A percentile compares a stretch with the other conserved stretches of the same genome.
Evolutionary conservation across 2,888 invertebrate genomes (phyloP).

Genomic region (Watsonalla cultraria): DNA sequence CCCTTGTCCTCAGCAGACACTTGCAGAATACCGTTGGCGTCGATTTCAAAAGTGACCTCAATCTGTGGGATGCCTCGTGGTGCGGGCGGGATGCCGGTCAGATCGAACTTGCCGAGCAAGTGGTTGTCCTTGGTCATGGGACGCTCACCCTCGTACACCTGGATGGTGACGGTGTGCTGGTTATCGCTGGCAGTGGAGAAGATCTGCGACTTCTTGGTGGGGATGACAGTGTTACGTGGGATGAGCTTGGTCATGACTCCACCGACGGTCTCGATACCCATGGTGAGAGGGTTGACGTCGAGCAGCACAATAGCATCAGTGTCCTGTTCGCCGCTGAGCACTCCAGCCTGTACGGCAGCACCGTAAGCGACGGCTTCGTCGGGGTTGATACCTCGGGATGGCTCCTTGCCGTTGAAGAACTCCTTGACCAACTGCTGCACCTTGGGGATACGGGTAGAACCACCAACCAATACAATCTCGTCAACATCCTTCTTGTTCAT

Average conservation of each 20-base stretch:
- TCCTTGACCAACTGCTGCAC: slow-evolving; percentile 95
- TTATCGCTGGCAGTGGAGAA: slow-evolving; percentile 99
- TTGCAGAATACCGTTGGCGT: slow-evolving; percentile 95
- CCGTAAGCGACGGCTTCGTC: slow-evolving; percentile 99
- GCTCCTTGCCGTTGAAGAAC: slow-evolving; percentile 98
- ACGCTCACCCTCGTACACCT: slow-evolving; percentile 99
- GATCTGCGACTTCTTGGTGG: slow-evolving; percentile 99
- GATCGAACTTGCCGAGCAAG: slow-evolving; percentile 97
- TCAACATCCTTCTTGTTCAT: slow-evolving; percentile 99
- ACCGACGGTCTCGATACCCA: slow-evolving; percentile 99
- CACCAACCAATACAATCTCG: slow-evolving; percentile 99
- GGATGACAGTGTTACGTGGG: slow-evolving; percentile 98
- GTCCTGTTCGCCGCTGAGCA: slow-evolving; percentile 97
- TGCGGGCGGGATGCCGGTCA: slow-evolving; percentile 97
- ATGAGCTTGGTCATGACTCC: slow-evolving; percentile 99
- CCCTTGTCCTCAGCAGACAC: slow-evolving; percentile 99
- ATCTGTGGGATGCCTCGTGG: slow-evolving; percentile 96
- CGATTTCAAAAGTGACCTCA: slow-evolving; percentile 96
- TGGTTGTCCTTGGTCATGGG: slow-evolving; percentile 99
- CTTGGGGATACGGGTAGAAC: slow-evolving; percentile 99
- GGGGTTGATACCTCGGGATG: slow-evolving; percentile 98
- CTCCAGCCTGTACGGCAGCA: slow-evolving; percentile 99
- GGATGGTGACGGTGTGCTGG: slow-evolving; percentile 99
- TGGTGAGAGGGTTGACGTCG: slow-evolving; percentile 98
- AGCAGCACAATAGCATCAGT: slow-evolving; percentile 97